Evolutionary conservation across 2,113 vertebrate species (phyloP).

Genomic region (Lophotis ruficrista): DNA sequence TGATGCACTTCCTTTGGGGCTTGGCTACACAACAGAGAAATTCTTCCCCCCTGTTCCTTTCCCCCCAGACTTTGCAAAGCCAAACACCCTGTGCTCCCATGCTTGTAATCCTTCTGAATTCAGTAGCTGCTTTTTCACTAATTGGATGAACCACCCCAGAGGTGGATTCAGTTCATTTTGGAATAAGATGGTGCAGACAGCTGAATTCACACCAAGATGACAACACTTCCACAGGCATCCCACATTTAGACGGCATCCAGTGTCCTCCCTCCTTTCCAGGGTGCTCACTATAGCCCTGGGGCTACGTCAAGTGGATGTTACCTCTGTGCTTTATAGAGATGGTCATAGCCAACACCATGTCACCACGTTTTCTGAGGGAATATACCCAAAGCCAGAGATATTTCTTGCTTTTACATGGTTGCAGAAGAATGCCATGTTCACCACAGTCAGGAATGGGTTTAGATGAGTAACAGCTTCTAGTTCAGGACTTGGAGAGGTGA

Average conservation of each 20-base stretch:
- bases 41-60: not conserved
- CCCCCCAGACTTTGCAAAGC: not conserved
- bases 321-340: not conserved
- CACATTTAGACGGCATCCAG: not conserved
- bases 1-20: not conserved
- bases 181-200: not conserved
- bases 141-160: not conserved
- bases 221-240: not conserved
- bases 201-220: not conserved
- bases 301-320: accelerated
- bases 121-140: not conserved
- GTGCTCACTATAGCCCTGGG: not conserved
- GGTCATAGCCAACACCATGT: accelerated
- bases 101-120: not conserved
- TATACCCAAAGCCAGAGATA: not conserved
- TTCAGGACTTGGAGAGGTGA: not conserved
- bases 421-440: not conserved
- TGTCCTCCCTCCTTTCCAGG: not conserved
- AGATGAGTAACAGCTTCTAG: not conserved
- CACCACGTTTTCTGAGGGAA: not conserved
- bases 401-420: not conserved
- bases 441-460: not conserved
- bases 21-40: not conserved
- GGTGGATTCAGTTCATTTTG: not conserved
- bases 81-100: not conserved